Base-by-base conservation (phyloP, 1,140 invertebrate genomes). In the Aphidius gifuensis region DNA sequence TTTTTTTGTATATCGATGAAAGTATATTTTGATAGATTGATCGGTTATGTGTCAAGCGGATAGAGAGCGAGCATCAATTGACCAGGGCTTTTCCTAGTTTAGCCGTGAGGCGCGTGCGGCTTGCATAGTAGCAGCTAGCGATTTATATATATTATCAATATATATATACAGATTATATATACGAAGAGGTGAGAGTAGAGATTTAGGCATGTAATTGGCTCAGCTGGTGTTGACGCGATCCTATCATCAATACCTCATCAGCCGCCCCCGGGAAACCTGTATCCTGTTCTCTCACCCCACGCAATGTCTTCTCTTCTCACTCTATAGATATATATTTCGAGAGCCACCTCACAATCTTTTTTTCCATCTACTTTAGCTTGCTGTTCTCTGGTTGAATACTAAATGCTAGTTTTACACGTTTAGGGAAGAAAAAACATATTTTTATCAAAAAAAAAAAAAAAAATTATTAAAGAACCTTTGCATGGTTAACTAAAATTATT, bases 171-270 rank as follows among this genome's bases (percentile, higher is more conserved):
- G 64, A 56, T 53, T 64, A 64, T 60, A 58, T 64, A 64, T 60
- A 58, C 58, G 67, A 69, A 64, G 58, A 59, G 49, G 43, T 46
- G 54, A 45, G 50, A 64, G 63, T 48, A 65, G 75, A 76, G 78
- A 78, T 78, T 81, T 81, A 78, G 74, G 68, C 77, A 72, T 79
- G 79, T 81, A 81, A 81, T 81, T 80, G 79, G 79, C 79, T 81
- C 79, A 81, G 78, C 79, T 81, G 79, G 78, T 80, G 79, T 80
- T 81, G 79, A 81, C 79, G 78, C 77, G 76, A 80, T 80, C 76
- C 76, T 78, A 79, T 81, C 79, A 81, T 81, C 79, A 81, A 81
- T 81, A 81, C 69, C 79, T 80, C 79, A 78, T 81, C 79, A 80
- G 73, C 75, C 69, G 71, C 72, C 74, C 73, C 73, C 71, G 69